These are phyloP conservation scores for Myiotriccus ornatus DNA, from an alignment of 2,797 vertebrate genomes.

Conservation along the genomic window DNA sequence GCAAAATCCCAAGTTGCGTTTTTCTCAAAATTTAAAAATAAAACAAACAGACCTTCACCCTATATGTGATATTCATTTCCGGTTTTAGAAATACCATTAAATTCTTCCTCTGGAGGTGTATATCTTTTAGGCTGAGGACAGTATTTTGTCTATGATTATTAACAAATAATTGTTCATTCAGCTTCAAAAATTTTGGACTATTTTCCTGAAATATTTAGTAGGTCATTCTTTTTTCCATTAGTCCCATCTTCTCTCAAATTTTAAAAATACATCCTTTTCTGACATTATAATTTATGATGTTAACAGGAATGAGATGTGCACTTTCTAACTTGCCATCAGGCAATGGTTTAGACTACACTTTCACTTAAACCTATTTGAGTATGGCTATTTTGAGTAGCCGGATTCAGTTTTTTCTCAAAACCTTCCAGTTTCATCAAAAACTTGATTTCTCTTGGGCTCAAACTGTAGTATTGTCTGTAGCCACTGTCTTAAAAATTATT, in stretches of 20 bases:
- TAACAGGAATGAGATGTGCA: neutral
- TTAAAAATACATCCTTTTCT: neutral
- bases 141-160: neutral
- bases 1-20: neutral
- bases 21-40: neutral
- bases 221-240: neutral
- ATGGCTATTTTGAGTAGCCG: neutral
- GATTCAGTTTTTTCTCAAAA: neutral
- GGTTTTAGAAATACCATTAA: neutral
- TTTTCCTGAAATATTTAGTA: neutral
- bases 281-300: neutral
- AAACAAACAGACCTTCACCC: neutral
- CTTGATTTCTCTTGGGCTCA: neutral
- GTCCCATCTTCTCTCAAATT: neutral
- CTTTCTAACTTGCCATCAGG: neutral
- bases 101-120: neutral
- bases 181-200: neutral
- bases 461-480: neutral
- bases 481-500: neutral
- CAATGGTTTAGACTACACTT: neutral
- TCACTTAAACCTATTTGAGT: neutral
- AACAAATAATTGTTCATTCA: neutral
- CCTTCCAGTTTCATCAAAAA: neutral
- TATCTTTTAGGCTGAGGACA: neutral
- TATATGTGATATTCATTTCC: neutral